Conservation (phyloP, 2,888 invertebrate species). For the Graphium colonna region DNA sequence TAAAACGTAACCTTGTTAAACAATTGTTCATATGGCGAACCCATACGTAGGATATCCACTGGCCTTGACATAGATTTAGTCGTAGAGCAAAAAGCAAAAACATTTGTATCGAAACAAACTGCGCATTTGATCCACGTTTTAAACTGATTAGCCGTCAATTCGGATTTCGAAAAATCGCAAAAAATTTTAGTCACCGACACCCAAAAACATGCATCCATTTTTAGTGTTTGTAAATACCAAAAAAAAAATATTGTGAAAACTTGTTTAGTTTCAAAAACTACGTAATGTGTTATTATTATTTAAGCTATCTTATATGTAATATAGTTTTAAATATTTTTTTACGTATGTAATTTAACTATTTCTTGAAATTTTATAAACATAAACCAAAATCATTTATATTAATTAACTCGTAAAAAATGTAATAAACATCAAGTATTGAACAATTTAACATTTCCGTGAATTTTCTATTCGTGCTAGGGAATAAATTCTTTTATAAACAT, state of each 20-base stretch:
- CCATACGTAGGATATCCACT: constrained; percentile 37
- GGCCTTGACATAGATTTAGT: constrained; percentile 45
- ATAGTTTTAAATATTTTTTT: background rate
- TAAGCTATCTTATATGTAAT: background rate
- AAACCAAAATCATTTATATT: background rate
- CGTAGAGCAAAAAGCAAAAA: constrained; percentile 4
- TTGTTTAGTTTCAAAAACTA: background rate
- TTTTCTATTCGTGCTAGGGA: too few relatives aligned
- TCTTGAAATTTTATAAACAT: background rate
- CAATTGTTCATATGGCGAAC: constrained; percentile 43
- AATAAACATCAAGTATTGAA: too few relatives aligned
- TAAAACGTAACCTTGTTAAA: constrained; percentile 56
- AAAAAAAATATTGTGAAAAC: background rate
- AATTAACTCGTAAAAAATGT: too few relatives aligned
- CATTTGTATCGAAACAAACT: background rate
- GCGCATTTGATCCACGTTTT: too few relatives aligned
- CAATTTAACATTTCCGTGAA: too few relatives aligned
- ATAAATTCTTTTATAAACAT: too few relatives aligned
- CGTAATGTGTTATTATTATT: constrained; percentile 1
- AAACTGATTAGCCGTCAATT: too few relatives aligned
- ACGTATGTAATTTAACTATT: background rate
- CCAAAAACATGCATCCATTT: constrained; percentile 13
- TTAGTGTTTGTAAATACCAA: constrained; percentile 2
- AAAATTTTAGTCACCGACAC: constrained; percentile 16
- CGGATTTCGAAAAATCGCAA: too few relatives aligned